Conservation (phyloP, 2,797 vertebrate genomes). For the Crocidura indochinensis region DNA sequence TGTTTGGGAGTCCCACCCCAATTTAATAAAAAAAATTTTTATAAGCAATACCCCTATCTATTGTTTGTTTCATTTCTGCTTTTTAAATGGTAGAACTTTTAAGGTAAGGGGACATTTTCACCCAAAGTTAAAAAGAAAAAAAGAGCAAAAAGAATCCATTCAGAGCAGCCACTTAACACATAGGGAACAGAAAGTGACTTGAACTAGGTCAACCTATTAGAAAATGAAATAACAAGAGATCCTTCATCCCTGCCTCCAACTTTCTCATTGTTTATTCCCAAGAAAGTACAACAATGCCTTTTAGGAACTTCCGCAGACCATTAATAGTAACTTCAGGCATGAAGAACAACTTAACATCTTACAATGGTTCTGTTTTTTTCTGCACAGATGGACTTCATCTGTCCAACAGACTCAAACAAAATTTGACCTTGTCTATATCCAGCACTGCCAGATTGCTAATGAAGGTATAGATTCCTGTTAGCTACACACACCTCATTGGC, state of each 20-base stretch:
- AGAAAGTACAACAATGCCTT: conserved; percentile 52
- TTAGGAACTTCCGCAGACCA: conserved; percentile 79
- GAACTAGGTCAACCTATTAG: neutral
- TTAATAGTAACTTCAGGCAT: conserved; percentile 62
- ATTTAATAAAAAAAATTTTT: neutral
- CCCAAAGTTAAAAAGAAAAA: conserved; percentile 44
- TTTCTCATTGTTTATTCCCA: neutral
- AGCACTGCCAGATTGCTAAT: conserved; percentile 7
- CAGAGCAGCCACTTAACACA: neutral
- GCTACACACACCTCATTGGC: neutral
- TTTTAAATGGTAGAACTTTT: conserved; percentile 34
- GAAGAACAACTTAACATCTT: conserved; percentile 59
- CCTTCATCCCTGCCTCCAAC: neutral
- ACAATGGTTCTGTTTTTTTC: conserved; percentile 40
- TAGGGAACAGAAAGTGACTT: neutral
- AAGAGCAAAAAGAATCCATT: neutral
- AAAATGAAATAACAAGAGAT: neutral
- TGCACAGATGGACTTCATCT: conserved; percentile 49
- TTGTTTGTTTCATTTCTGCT: conserved; percentile 11
- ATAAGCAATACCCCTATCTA: neutral
- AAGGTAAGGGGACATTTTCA: neutral
- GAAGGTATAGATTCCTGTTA: neutral
- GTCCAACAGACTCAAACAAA: conserved; percentile 32
- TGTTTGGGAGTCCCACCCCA: too few species aligned
- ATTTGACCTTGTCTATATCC: neutral